Base-by-base conservation (phyloP, 2,797 vertebrate species). In the Periparus ater region DNA sequence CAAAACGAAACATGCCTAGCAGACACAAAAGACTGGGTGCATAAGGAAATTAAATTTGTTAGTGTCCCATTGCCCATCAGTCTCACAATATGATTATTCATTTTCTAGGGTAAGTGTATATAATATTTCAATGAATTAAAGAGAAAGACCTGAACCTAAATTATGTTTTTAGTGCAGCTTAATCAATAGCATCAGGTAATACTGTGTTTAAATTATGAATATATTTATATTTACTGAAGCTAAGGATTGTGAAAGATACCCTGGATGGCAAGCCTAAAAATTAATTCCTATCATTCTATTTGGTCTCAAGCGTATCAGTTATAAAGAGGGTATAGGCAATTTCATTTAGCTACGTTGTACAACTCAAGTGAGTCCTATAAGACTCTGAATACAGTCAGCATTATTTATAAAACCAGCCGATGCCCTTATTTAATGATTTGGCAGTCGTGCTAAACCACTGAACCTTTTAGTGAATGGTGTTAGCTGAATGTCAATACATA, bases 401-500 rank as follows among this genome's bases (percentile, higher is more conserved):
- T 70, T 93, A 65, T 95, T 96, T 97, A 92, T 76, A 81, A 91
- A 94, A 89, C 44, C 76, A 94, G 85, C 47, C 50, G 63, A 20
- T 94, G 74, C 60, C 60, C 77, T 97, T 94, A 78, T 73, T 96
- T 97, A 97, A 96, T 93, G 91, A 94, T 94, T 92, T 95, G 96
- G 91, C 87, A 96, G 94, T 55, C 16, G 20, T 32, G 76, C 82
- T 94, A 89, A 96, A 96, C 89, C 94, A 91, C 30, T 40, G 89
- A 96, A 92, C 50, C 79, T 95, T 96, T 97, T 82, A 91, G 93
- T 93, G 92, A 91, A 94, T 47, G n/a, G 44, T 78, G 61, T 88
- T 96, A 95, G 91, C 50, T 96, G 96, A 96, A 97, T 97, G 93
- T 94, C 96, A 97, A 96, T 97, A 95, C 36, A n/a, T 74, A 93